Evolutionary conservation across 2,797 vertebrate species (phyloP).

Genomic region (Notolabrus celidotus): DNA sequence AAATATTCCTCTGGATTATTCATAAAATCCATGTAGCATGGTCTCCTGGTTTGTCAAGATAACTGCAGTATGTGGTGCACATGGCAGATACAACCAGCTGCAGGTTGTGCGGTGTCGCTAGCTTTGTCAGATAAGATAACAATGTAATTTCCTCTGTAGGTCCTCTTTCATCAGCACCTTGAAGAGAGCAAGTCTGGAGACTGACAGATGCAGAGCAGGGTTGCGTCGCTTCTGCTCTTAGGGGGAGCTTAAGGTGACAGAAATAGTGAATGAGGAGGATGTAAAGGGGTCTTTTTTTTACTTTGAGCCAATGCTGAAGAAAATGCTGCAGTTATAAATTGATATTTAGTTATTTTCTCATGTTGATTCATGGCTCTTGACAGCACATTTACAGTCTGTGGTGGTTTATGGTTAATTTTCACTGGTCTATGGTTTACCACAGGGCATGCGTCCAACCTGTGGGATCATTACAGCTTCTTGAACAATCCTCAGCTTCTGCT

Average conservation of each 20-base stretch:
- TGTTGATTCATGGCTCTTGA: background rate
- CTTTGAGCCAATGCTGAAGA: conserved; percentile 7
- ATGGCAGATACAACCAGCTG: conserved; percentile 42
- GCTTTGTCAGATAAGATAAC: conserved; percentile 67
- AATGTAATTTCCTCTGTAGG: conserved; percentile 64
- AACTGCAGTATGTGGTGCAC: conserved; percentile 32
- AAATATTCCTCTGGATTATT: conserved; percentile 22
- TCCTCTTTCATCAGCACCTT: conserved; percentile 48
- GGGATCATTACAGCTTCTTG: conserved; percentile 24
- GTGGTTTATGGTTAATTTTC: conserved; percentile 34
- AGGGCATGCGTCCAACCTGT: conserved; percentile 22
- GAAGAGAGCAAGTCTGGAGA: conserved; percentile 31
- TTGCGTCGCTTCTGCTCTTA: conserved; percentile 29
- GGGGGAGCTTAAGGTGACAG: conserved; percentile 27
- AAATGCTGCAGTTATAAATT: background rate
- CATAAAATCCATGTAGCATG: conserved; percentile 26
- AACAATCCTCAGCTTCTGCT: conserved; percentile 17
- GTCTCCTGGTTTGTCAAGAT: conserved; percentile 53
- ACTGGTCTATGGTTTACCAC: conserved; percentile 48
- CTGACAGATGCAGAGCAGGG: conserved; percentile 18
- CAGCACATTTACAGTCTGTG: conserved; percentile 6
- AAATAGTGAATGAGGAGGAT: conserved; percentile 8
- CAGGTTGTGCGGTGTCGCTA: conserved; percentile 18
- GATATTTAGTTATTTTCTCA: background rate
- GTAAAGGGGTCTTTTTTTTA: conserved; percentile 16